Evolutionary conservation across 2,113 vertebrate species (phyloP).

Genomic region (Pantherophis guttatus): DNA sequence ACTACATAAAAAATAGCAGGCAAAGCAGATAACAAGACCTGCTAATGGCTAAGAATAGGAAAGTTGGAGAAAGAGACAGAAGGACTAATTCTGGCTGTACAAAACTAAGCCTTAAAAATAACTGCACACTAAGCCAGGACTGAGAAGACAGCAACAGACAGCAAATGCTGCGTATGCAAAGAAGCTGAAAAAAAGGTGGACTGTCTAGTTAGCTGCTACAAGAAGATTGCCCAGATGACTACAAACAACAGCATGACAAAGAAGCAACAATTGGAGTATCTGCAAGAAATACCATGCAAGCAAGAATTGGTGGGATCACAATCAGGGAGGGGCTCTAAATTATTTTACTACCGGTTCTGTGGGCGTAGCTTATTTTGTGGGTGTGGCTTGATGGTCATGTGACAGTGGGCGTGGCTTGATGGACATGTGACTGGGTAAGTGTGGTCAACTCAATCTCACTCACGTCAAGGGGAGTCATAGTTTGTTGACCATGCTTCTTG

Average conservation of each 20-base stretch:
- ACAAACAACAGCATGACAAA: background rate
- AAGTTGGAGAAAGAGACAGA: background rate
- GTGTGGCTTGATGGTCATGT: too few relatives aligned
- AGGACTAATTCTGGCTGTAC: background rate
- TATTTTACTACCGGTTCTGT: too few relatives aligned
- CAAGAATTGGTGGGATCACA: background rate
- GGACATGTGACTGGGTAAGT: too few relatives aligned
- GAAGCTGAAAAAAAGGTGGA: background rate
- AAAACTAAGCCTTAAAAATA: background rate
- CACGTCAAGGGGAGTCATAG: too few relatives aligned
- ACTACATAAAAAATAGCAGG: background rate
- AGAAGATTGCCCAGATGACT: background rate
- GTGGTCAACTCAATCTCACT: too few relatives aligned
- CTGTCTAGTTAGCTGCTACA: background rate
- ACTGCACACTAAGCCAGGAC: background rate
- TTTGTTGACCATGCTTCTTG: too few relatives aligned
- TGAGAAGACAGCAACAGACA: background rate
- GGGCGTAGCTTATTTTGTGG: too few relatives aligned
- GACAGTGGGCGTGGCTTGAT: too few relatives aligned
- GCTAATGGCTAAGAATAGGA: background rate
- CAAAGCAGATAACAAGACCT: background rate
- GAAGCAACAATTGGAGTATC: background rate
- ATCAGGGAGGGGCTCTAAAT: too few relatives aligned
- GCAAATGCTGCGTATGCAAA: background rate
- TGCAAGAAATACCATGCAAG: background rate